These are phyloP conservation scores for Sitta carolinensis DNA, from an alignment of 2,797 vertebrate genomes.

Conservation along the genomic window DNA sequence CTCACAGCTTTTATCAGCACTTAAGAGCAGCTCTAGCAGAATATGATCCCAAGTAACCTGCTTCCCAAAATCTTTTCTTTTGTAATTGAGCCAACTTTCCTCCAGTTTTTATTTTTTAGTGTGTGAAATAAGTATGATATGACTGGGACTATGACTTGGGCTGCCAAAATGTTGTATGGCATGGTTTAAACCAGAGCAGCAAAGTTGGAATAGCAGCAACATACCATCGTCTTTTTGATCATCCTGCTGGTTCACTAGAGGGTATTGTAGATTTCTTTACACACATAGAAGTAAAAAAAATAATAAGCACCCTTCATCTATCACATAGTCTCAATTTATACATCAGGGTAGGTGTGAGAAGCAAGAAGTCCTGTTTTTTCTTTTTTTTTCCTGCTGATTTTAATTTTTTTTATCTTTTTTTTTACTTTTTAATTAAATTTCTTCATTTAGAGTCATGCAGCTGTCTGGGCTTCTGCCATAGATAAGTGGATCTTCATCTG, in stretches of 20 bases:
- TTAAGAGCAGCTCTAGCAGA: not conserved
- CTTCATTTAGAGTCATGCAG: slow-evolving; percentile 44
- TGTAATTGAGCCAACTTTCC: not conserved
- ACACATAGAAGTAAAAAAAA: slow-evolving; percentile 1
- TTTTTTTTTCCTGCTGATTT: not conserved
- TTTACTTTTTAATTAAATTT: slow-evolving; percentile 59
- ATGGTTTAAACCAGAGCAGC: not conserved
- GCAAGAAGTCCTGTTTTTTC: not conserved
- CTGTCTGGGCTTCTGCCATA: slow-evolving; percentile 44
- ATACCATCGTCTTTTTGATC: slow-evolving; percentile 2
- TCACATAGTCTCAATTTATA: slow-evolving; percentile 46
- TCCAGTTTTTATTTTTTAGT: not conserved
- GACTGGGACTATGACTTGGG: not conserved
- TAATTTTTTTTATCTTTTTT: not conserved
- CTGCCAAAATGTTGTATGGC: not conserved
- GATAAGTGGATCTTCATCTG: slow-evolving; percentile 38
- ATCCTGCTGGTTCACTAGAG: not conserved
- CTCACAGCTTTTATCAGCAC: not conserved
- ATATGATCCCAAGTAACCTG: not conserved
- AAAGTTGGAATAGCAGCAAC: not conserved
- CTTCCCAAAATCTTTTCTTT: not conserved
- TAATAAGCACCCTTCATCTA: slow-evolving; percentile 48
- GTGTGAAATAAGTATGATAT: not conserved
- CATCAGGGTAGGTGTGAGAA: slow-evolving; percentile 3
- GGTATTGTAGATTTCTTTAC: slow-evolving; percentile 3